Evolutionary conservation across 2,888 invertebrate genomes (phyloP), one percentile per base, ranked within the genome.

Genomic region (Drosophila tanythrix): DNA sequence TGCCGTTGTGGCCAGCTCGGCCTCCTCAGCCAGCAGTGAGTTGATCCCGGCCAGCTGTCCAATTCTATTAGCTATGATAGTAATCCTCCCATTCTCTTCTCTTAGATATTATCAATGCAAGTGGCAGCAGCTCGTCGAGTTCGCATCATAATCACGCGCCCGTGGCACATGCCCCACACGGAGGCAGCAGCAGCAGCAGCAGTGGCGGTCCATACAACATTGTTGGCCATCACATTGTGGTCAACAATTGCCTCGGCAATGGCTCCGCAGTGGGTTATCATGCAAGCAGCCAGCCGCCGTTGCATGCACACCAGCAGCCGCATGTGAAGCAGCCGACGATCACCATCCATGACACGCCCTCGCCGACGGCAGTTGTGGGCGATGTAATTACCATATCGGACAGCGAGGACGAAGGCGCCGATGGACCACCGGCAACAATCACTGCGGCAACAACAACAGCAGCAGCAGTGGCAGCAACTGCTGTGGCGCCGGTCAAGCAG

Each of bases 271-370:
- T 59, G 15, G 48, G 46, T 11, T 76, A 89, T 43, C 80, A 82
- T 35, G 71, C 81, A 70, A 66, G 70, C 69, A 73, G 81, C 85
- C 77, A 89, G 66, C 75, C 76, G 55, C 87, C 78, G 66, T 68
- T 81, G 65, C 81, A 88, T 59, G 78, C 82, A 36, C 87, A 90
- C 62, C 89, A 91, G 61, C 60, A 80, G 68, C 78, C 69, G 50
- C 75, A 88, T 69, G 89, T 93, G 40, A 93, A 93, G 78, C 92
- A 93, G 71, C 98, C 97, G 91, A 98, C 98, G 21, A 98, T 99
- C 91, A 98, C 98, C 66, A 98, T 99, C 89, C 96, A 97, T 81
- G 98, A 98, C 93, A 98, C 99, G 33, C 99, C 99, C 1, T 98
- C 98, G 36, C 98, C 98, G 4, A 97, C 98, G 52, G 98, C 98